These are phyloP conservation scores for Drosophila lacertosa DNA, from an alignment of 1,140 invertebrate genomes.

Conservation along the genomic window DNA sequence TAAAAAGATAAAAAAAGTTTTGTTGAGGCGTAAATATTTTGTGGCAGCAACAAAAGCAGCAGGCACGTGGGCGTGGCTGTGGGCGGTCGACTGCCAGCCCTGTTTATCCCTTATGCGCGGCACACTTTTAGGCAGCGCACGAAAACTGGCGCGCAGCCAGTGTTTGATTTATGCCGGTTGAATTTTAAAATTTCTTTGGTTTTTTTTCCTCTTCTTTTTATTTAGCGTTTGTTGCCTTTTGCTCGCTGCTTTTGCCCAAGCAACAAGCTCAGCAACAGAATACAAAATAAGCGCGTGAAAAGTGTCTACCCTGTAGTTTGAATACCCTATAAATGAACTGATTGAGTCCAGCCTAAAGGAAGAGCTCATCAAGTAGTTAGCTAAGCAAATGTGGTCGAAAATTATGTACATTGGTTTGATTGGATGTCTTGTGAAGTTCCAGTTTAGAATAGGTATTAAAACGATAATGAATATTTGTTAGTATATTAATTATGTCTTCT, in stretches of 20 bases:
- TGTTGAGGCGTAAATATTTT: constrained; percentile 78
- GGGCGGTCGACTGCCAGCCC: background rate
- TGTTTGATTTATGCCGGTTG: constrained; percentile 82
- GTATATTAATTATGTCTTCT: too few relatives aligned
- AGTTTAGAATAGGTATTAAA: too few relatives aligned
- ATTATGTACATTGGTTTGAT: too few relatives aligned
- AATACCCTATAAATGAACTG: too few relatives aligned
- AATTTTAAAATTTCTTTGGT: constrained; percentile 73
- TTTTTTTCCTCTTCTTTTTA: background rate
- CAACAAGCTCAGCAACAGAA: background rate
- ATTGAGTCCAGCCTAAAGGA: too few relatives aligned
- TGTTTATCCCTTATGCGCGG: constrained; percentile 73
- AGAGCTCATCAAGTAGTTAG: too few relatives aligned
- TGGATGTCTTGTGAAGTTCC: too few relatives aligned
- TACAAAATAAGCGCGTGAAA: too few relatives aligned
- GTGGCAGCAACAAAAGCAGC: constrained; percentile 32
- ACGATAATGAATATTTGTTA: too few relatives aligned
- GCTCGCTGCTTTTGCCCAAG: constrained; percentile 1
- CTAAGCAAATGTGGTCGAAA: too few relatives aligned
- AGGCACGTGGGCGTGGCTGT: background rate
- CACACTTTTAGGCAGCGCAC: constrained; percentile 59
- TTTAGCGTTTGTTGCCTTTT: too few relatives aligned
- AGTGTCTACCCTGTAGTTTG: too few relatives aligned
- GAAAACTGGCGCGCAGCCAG: constrained; percentile 66
- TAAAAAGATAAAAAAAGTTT: constrained; percentile 53